Evolutionary conservation across 2,113 vertebrate genomes (phyloP).

Genomic region (Hydrochoerus hydrochaeris): DNA sequence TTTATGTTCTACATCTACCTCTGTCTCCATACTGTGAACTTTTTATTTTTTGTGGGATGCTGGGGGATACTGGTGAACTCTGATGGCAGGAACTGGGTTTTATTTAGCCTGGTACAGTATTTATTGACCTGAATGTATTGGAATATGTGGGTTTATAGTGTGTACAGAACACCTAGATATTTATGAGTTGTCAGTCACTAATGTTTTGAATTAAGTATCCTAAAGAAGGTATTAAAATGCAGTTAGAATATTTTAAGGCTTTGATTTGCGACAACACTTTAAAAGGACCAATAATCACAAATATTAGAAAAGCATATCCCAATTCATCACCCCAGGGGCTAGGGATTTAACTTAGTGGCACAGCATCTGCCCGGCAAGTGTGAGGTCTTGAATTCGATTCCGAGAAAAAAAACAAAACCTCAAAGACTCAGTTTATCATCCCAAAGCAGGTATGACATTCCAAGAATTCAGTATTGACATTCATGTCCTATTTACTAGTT

Average conservation of each 20-base stretch:
- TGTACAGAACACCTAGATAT: conserved; percentile 15
- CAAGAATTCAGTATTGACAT: background rate
- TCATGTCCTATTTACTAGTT: conserved; percentile 19
- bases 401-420: too few species aligned
- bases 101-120: conserved; percentile 41
- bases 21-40: conserved; percentile 40
- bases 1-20: conserved; percentile 37
- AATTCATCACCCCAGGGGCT: background rate
- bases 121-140: conserved; percentile 63
- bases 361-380: too few species aligned
- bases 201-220: conserved; percentile 47
- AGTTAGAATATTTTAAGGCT: conserved; percentile 39
- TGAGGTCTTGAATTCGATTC: too few species aligned
- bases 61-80: background rate
- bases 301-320: background rate
- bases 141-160: background rate
- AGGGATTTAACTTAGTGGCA: too few species aligned
- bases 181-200: conserved; percentile 49
- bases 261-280: conserved; percentile 19
- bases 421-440: background rate
- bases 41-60: too few species aligned
- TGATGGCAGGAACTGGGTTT: conserved; percentile 45
- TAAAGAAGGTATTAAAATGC: conserved; percentile 40
- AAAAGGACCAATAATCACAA: conserved; percentile 35
- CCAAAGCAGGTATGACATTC: conserved; percentile 9